Evolutionary conservation across 2,888 invertebrate genomes (phyloP).

Genomic region (Latheticus oryzae): DNA sequence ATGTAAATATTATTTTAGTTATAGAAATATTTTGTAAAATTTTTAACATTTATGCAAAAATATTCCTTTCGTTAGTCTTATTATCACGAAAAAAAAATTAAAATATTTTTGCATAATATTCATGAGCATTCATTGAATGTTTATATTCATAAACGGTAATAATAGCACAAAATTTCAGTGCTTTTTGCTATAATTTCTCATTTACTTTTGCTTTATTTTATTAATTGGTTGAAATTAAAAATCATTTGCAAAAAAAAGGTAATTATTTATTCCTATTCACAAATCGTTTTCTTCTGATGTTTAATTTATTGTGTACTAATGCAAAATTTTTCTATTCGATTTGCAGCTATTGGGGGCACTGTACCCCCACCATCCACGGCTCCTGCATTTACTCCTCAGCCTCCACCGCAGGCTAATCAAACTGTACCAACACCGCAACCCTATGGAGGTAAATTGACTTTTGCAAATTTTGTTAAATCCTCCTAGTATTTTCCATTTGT

Average conservation of each 20-base stretch:
- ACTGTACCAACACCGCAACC: conserved; percentile 65
- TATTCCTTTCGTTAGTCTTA: conserved; percentile 9
- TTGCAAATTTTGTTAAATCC: too few relatives aligned
- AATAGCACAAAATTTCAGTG: conserved; percentile 37
- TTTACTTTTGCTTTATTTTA: conserved; percentile 22
- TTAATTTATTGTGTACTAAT: conserved; percentile 20
- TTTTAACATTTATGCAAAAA: conserved; percentile 34
- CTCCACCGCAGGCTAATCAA: conserved; percentile 71
- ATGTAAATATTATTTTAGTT: conserved; percentile 43
- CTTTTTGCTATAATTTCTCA: conserved; percentile 23
- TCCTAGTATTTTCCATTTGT: too few relatives aligned
- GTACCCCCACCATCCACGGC: conserved; percentile 70
- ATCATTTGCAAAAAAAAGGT: conserved; percentile 26
- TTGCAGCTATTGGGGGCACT: conserved; percentile 66
- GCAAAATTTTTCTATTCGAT: too few relatives aligned
- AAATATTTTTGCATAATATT: conserved; percentile 38
- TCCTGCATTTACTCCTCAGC: conserved; percentile 74
- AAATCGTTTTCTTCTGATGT: conserved; percentile 15
- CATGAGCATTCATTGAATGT: conserved; percentile 19
- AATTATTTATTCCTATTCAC: conserved; percentile 9
- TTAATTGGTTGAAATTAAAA: conserved; percentile 12
- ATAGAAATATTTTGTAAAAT: conserved; percentile 40
- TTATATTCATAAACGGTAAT: conserved; percentile 26
- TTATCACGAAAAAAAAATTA: background rate
- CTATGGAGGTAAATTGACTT: conserved; percentile 67